Conservation (phyloP, 2,888 invertebrate species). For the Chrysotoxum bicinctum region DNA sequence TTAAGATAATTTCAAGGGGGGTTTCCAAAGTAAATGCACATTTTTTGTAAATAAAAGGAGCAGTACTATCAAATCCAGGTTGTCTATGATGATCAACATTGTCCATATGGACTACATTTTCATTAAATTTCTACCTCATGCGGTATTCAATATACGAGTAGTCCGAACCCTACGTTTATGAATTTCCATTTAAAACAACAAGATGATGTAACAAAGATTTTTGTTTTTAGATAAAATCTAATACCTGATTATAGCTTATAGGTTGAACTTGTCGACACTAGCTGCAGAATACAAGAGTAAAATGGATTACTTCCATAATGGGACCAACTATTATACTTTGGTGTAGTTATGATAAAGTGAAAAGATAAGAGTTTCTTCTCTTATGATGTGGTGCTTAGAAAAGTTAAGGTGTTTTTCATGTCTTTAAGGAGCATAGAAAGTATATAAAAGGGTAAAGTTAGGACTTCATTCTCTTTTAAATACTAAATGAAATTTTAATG, state of each 20-base stretch:
- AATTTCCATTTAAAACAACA: not conserved
- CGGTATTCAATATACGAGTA: too few relatives aligned
- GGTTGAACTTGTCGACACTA: not conserved
- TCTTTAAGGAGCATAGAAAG: not conserved
- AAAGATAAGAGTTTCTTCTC: constrained; percentile 43
- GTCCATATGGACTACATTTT: too few relatives aligned
- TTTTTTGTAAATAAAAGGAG: too few relatives aligned
- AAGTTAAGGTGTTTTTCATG: constrained; percentile 9
- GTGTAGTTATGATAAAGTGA: constrained; percentile 48
- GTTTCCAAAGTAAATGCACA: too few relatives aligned
- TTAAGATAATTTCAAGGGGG: too few relatives aligned
- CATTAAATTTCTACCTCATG: too few relatives aligned
- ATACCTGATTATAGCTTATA: constrained; percentile 10
- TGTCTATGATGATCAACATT: too few relatives aligned
- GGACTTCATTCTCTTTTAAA: not conserved
- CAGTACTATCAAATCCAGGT: too few relatives aligned
- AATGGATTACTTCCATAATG: constrained; percentile 4
- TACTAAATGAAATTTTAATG: not conserved
- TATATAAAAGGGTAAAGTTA: not conserved
- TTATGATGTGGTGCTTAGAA: constrained; percentile 3
- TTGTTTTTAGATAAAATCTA: constrained; percentile 46
- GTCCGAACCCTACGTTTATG: not conserved
- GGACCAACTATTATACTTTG: not conserved
- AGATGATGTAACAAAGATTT: constrained; percentile 32
- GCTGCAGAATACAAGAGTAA: not conserved